Evolutionary conservation across 2,113 vertebrate genomes (phyloP).

Genomic region (Erpornis zantholeuca): DNA sequence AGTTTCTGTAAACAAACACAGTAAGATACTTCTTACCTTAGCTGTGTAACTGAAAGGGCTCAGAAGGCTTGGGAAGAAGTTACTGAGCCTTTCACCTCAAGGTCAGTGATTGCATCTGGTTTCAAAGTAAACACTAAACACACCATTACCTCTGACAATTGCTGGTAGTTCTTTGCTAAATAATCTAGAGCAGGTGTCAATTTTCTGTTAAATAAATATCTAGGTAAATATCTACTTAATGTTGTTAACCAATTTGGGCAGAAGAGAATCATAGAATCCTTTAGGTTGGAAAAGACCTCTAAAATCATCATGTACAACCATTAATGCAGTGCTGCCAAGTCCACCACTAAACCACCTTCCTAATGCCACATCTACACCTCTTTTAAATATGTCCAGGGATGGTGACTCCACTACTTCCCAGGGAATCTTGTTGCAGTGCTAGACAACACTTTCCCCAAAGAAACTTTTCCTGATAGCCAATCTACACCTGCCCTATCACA

Average conservation of each 20-base stretch:
- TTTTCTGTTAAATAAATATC: not conserved
- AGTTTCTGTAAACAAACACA: not conserved
- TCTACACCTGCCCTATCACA: accelerated
- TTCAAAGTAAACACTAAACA: conserved; percentile 11
- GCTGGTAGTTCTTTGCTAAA: conserved; percentile 13
- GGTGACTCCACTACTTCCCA: not conserved
- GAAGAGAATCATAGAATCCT: not conserved
- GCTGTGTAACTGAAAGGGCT: not conserved
- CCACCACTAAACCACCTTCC: not conserved
- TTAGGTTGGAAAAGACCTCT: not conserved
- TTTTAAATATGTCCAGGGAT: not conserved
- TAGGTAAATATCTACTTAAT: not conserved
- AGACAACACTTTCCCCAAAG: not conserved
- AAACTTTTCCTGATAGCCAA: not conserved
- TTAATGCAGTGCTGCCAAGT: not conserved
- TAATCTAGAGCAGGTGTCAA: not conserved
- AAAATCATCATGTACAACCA: not conserved
- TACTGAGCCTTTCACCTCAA: not conserved
- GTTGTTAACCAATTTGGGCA: not conserved
- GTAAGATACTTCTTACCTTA: not conserved
- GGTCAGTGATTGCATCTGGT: not conserved
- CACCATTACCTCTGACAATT: not conserved
- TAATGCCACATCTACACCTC: accelerated
- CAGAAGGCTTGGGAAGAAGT: not conserved
- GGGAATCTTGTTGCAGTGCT: not conserved